Conservation (phyloP, 2,113 vertebrate species). For the Oncorhynchus keta region DNA sequence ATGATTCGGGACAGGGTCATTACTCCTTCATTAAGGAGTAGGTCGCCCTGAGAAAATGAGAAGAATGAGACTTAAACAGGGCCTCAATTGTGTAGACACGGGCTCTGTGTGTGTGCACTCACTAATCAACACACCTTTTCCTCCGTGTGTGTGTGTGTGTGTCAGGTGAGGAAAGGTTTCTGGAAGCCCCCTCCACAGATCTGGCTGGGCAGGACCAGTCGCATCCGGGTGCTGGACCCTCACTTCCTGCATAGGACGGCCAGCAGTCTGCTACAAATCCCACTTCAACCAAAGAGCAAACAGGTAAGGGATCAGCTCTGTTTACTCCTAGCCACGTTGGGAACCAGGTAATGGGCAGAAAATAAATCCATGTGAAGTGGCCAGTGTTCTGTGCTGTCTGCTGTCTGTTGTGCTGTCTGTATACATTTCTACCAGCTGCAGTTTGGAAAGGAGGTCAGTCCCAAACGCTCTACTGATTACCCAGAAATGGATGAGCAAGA, state of each 20-base stretch:
- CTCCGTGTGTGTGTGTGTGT: not conserved
- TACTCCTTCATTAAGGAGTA: constrained; percentile 57
- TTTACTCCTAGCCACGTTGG: not conserved
- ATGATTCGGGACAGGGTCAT: constrained; percentile 58
- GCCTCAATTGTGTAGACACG: not conserved
- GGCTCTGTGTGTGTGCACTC: not conserved
- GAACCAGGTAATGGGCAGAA: not conserved
- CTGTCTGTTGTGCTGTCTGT: constrained; percentile 26
- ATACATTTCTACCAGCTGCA: constrained; percentile 36
- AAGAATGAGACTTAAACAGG: constrained; percentile 6
- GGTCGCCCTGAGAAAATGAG: constrained; percentile 31
- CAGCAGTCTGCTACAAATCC: constrained; percentile 81
- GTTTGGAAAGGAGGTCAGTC: constrained; percentile 11
- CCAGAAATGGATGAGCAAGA: not conserved
- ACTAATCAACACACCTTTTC: not conserved
- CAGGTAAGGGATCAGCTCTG: constrained; percentile 70
- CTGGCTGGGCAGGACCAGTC: constrained; percentile 80
- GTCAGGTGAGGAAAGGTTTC: constrained; percentile 79
- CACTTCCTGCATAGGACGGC: constrained; percentile 87
- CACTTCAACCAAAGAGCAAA: constrained; percentile 70
- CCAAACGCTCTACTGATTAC: not conserved
- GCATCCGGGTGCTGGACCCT: constrained; percentile 87
- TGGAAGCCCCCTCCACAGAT: constrained; percentile 90
- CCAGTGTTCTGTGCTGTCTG: constrained; percentile 23
- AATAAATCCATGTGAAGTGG: constrained; percentile 4